These are phyloP conservation scores for Acholoe squamosa DNA, from an alignment of 2,888 invertebrate species.

Conservation along the genomic window DNA sequence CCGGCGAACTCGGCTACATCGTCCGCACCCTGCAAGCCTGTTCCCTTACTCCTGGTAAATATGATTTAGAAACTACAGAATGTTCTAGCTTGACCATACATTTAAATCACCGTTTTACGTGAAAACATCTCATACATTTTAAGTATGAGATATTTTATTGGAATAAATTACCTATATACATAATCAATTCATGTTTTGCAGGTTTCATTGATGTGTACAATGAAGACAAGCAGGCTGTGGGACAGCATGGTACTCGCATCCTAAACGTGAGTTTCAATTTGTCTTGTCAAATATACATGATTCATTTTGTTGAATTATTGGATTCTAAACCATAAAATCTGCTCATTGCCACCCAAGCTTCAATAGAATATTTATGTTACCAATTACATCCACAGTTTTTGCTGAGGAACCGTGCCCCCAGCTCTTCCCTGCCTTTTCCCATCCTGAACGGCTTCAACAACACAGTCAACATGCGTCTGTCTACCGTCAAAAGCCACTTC, in stretches of 20 bases:
- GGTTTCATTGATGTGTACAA: slow-evolving; percentile 82
- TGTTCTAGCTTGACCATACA: no score
- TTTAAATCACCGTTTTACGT: no score
- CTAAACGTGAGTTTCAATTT: slow-evolving; percentile 74
- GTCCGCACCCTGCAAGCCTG: slow-evolving; percentile 81
- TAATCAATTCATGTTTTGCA: slow-evolving; percentile 67
- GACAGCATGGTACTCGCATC: slow-evolving; percentile 79
- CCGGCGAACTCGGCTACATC: slow-evolving; percentile 80
- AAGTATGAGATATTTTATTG: no score
- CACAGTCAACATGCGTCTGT: slow-evolving; percentile 78
- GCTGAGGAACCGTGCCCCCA: slow-evolving; percentile 79
- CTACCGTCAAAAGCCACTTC: slow-evolving; percentile 77
- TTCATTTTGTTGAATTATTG: no score
- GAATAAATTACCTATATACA: no score
- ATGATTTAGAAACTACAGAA: no score
- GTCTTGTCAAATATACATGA: no score
- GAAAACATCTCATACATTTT: no score
- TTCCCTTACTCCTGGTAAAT: slow-evolving; percentile 77
- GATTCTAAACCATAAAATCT: no score
- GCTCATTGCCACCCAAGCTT: no score
- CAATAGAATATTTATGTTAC: no score
- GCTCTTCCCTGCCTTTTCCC: slow-evolving; percentile 77
- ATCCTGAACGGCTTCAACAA: slow-evolving; percentile 81
- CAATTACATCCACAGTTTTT: slow-evolving; percentile 75
- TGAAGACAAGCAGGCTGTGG: slow-evolving; percentile 77